Percentiles rank a stretch among this genome's conserved stretches.
phyloP scores from a whole-genome alignment of 2,113 vertebrate genomes.

The Ciconia stormi region DNA sequence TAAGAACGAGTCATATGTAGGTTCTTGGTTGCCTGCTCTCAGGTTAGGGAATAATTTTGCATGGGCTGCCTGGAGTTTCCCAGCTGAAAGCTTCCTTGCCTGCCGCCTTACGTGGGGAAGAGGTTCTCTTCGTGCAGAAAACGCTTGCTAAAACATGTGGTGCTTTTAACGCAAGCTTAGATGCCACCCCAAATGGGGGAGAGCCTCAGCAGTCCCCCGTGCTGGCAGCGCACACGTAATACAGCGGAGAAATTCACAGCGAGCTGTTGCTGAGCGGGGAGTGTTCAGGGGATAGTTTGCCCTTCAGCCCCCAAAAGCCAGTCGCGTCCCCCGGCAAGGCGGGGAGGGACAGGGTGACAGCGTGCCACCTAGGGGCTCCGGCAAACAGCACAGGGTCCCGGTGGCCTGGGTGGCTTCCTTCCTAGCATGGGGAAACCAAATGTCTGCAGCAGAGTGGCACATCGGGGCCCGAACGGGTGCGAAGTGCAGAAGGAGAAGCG shows the following conservation, averaged over 20 bases:
- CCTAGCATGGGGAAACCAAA: accelerated
- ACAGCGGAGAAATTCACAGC: accelerated
- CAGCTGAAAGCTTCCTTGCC: not conserved
- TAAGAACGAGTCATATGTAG: not conserved
- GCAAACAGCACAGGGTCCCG: not conserved
- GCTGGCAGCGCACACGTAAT: not conserved
- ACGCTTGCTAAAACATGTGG: accelerated
- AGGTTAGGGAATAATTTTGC: not conserved
- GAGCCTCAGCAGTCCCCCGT: not conserved
- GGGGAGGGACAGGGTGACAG: not conserved
- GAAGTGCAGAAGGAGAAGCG: not conserved
- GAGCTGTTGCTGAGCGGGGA: not conserved
- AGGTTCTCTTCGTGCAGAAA: not conserved
- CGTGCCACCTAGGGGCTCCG: constrained; percentile 8
- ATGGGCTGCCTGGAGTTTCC: accelerated
- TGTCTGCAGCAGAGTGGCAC: not conserved
- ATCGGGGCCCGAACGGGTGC: accelerated
- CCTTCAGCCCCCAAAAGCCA: not conserved
- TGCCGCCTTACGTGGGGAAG: not conserved
- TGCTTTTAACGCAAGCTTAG: not conserved
- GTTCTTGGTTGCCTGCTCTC: not conserved
- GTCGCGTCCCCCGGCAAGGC: not conserved
- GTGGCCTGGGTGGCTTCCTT: not conserved
- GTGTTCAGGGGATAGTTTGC: not conserved
- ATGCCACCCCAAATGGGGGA: accelerated